These are phyloP conservation scores for Carollia perspicillata DNA, from an alignment of 2,113 vertebrate species.

Conservation along the genomic window DNA sequence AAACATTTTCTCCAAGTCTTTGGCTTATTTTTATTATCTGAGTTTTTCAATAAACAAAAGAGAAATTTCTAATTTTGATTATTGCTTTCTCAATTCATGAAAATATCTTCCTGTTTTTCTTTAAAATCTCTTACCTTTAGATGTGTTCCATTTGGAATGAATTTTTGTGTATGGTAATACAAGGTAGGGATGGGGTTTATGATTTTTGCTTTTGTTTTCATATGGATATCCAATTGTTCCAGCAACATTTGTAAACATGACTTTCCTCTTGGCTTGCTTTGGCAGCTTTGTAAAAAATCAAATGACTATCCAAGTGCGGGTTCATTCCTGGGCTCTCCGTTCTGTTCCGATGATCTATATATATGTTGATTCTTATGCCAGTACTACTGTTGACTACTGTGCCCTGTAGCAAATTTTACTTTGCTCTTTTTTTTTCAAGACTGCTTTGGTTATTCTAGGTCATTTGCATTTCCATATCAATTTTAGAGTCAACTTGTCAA, in stretches of 20 bases:
- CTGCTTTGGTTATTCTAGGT: slow-evolving; percentile 32
- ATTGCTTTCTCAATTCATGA: background rate
- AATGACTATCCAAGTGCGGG: background rate
- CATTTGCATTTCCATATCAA: slow-evolving; percentile 5
- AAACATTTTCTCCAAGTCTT: background rate
- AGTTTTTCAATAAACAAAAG: background rate
- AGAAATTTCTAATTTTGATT: background rate
- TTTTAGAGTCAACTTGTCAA: slow-evolving; percentile 8
- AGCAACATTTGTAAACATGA: background rate
- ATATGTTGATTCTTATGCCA: background rate
- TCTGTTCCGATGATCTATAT: background rate
- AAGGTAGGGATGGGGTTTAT: background rate
- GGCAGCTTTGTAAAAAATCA: background rate
- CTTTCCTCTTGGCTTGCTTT: background rate
- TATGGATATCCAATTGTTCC: background rate
- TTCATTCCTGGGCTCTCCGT: background rate
- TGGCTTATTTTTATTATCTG: background rate
- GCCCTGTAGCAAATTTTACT: background rate
- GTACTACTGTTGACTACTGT: background rate
- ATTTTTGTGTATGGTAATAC: background rate
- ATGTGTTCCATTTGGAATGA: background rate
- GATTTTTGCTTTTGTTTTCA: background rate
- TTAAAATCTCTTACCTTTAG: background rate
- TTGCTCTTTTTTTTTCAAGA: background rate
- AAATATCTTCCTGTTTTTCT: background rate